phyloP scores from a whole-genome alignment of 2,888 invertebrate genomes.

The Parascotia fuliginaria region DNA sequence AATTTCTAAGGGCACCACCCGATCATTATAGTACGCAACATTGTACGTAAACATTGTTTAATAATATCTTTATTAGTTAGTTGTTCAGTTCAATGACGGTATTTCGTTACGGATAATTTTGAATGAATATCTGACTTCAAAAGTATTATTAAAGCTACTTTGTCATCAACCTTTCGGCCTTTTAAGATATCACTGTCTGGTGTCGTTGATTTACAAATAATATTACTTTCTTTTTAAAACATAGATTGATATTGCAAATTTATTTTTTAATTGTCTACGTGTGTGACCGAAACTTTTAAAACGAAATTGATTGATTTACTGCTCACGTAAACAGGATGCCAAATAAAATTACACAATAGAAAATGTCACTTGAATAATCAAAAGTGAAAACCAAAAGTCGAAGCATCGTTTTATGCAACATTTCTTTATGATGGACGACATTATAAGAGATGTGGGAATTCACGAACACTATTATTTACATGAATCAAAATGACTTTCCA shows the following conservation, averaged over 20 bases:
- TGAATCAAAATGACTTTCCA: conserved; percentile 12
- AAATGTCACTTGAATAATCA: conserved; percentile 35
- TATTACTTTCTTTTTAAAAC: too few relatives aligned
- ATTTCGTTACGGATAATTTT: not conserved
- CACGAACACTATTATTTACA: conserved; percentile 4
- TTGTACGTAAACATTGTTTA: conserved; percentile 54
- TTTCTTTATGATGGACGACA: conserved; percentile 13
- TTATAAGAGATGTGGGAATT: conserved; percentile 16
- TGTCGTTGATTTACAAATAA: too few relatives aligned
- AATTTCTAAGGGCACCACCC: conserved; percentile 50
- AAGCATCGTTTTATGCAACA: conserved; percentile 24
- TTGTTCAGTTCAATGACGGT: not conserved
- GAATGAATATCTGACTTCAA: too few relatives aligned
- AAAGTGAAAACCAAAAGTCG: conserved; percentile 32
- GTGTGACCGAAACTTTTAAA: too few relatives aligned
- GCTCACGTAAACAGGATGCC: not conserved
- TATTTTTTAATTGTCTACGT: too few relatives aligned
- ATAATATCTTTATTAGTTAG: conserved; percentile 51
- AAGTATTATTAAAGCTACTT: too few relatives aligned
- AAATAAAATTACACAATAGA: conserved; percentile 19
- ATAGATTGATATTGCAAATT: too few relatives aligned
- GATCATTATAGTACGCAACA: conserved; percentile 58
- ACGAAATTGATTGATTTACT: too few relatives aligned
- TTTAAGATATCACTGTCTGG: too few relatives aligned
- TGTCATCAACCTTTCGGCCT: too few relatives aligned